phyloP scores from a whole-genome alignment of 2,113 vertebrate species.

The Haplochromis burtoni region DNA sequence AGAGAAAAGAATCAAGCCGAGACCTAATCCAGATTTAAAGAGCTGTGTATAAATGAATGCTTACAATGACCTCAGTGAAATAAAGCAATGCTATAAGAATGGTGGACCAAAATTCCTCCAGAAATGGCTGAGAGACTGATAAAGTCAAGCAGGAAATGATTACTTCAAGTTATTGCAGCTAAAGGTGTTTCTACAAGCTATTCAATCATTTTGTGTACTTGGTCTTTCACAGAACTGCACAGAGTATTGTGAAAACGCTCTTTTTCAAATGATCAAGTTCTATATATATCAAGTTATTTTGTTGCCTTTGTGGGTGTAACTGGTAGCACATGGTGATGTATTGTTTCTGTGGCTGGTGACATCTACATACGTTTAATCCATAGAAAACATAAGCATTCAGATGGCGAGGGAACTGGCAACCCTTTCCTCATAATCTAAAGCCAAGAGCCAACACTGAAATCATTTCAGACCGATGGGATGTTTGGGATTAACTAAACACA shows the following conservation, averaged over 20 bases:
- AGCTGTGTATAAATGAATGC: neutral
- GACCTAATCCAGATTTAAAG: neutral
- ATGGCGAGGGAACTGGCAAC: constrained; percentile 42
- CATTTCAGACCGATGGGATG: constrained; percentile 35
- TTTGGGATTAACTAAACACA: constrained; percentile 45
- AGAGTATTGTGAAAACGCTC: neutral
- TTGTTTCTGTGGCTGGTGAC: constrained; percentile 6
- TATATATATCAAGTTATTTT: neutral
- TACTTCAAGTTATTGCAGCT: neutral
- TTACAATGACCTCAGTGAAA: neutral
- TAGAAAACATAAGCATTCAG: constrained; percentile 33
- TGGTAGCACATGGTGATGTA: neutral
- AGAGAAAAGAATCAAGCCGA: neutral
- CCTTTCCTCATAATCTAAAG: constrained; percentile 12
- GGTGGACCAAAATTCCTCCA: neutral
- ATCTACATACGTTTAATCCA: neutral
- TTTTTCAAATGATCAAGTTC: neutral
- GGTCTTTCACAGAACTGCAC: neutral
- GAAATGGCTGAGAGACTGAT: neutral
- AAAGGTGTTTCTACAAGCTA: neutral
- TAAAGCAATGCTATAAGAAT: neutral
- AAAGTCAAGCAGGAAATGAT: neutral
- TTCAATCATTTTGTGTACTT: too few species aligned
- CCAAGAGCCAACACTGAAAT: constrained; percentile 43
- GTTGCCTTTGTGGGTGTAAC: neutral